phyloP scores from a whole-genome alignment of 2,113 vertebrate genomes.

The Amphilophus citrinellus region DNA sequence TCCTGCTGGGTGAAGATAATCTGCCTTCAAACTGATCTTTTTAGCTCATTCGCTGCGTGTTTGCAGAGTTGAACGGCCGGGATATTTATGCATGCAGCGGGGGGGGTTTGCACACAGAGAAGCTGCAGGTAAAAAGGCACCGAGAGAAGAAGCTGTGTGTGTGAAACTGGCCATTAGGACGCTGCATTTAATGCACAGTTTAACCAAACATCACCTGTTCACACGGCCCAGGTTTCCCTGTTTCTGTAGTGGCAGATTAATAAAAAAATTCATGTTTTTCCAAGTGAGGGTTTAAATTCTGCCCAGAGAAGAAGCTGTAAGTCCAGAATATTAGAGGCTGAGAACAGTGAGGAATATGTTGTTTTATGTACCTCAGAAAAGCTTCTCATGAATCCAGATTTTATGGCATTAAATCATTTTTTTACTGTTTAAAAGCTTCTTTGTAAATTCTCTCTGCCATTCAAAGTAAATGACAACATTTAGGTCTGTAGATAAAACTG shows the following conservation, averaged over 20 bases:
- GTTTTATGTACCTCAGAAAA: neutral
- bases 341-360: fast-evolving
- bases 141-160: neutral
- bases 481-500: fast-evolving
- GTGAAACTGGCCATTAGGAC: no score
- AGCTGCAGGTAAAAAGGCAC: neutral
- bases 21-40: neutral
- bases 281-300: no score
- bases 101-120: neutral
- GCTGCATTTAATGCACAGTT: no score
- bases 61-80: no score
- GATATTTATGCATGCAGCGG: no score
- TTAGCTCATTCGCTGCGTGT: no score
- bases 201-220: neutral
- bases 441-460: neutral
- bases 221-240: neutral
- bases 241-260: neutral
- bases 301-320: neutral
- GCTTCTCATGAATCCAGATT: neutral
- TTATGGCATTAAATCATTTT: no score
- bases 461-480: neutral
- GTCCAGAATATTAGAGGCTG: neutral
- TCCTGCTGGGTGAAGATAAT: neutral
- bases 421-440: neutral
- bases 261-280: no score